phyloP scores from a whole-genome alignment of 2,113 vertebrate genomes.

The Leuciscus idus region DNA sequence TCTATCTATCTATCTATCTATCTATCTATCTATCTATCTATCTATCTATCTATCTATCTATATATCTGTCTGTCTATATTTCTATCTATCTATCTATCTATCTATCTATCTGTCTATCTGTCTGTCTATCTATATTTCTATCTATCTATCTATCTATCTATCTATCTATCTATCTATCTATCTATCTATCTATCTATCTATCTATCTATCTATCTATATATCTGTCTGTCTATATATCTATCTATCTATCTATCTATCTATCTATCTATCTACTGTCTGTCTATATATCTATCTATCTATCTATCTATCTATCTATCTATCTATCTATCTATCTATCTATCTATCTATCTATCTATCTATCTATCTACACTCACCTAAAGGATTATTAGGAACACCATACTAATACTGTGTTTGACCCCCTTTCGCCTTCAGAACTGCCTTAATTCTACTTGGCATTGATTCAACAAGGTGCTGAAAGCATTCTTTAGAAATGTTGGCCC shows the following conservation, averaged over 20 bases:
- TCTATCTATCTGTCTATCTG: no score
- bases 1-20: rapidly evolving
- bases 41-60: not conserved
- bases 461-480: no score
- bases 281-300: no score
- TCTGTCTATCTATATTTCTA: not conserved
- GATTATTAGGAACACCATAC: no score
- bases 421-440: no score
- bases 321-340: not conserved
- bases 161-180: not conserved
- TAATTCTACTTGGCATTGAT: no score
- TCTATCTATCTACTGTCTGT: no score
- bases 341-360: no score
- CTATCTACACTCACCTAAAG: no score
- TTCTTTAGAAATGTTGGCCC: no score
- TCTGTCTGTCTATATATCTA: not conserved
- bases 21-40: not conserved
- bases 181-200: not conserved
- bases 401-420: no score
- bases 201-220: not conserved
- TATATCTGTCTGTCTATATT: rapidly evolving
- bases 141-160: not conserved
- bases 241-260: not conserved
- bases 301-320: no score
- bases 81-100: not conserved